Evolutionary conservation across 1,140 invertebrate genomes (phyloP), one percentile per base, ranked within the genome.

Genomic region (Ceratosolen solmsi): DNA sequence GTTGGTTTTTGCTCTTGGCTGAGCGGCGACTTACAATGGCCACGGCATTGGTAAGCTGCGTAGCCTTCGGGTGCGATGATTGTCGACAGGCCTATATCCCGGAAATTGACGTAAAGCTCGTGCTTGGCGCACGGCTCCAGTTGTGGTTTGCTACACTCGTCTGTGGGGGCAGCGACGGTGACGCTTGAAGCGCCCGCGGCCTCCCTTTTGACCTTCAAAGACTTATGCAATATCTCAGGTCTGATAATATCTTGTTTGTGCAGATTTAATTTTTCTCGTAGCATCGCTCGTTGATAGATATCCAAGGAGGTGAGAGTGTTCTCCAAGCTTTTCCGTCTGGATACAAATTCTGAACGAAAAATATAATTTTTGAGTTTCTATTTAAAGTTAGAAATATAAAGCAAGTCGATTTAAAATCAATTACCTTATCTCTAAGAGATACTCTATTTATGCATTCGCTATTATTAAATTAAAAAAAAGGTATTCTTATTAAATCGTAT

Each of bases 11-110:
- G 87, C 38, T 88, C 88, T 46, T 91, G 86, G 17, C 91, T 92
- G 30, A 93, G 83, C 0, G 94, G 93, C 70, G 93, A 93, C 17
- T 92, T 88, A 88, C 95, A 96, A 30, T 92, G 89, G 0, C 95
- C 95, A 68, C 90, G 89, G 86, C 94, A 95, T 83, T 94, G 93
- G 86, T 94, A 94, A 30, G 94, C 94, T 78, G 93, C 93, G 84
- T 95, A 95, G 3, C 93, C 93, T 84, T 93, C 92, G 0, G 95
- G 95, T 0, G 94, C 93, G 81, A 94, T 93, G 80, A 94, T 93
- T 86, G 92, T 93, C 0, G 93, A 92, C 92, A 95, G 94, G 0
- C 95, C 94, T 73, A 95, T 93, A 82, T 93, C 93, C 51, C 93
- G 90, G 76, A 95, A 95, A 85, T 95, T 93, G 0, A 94, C 89